Base-by-base conservation (phyloP, 2,113 vertebrate species). In the Heptranchias perlo region DNA sequence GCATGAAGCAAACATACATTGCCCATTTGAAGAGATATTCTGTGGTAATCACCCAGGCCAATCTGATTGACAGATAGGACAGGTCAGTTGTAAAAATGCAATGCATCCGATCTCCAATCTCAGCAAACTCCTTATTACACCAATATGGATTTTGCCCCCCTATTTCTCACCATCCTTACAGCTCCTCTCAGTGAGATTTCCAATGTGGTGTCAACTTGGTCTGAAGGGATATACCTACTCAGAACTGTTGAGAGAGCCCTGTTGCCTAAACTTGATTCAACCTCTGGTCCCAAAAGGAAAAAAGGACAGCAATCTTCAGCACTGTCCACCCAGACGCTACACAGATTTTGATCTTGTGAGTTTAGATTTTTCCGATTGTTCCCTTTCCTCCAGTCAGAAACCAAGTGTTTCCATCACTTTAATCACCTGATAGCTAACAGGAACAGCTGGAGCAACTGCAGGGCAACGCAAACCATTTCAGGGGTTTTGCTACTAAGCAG, bases 21-120 rank as follows among this genome's bases (percentile, higher is more conserved):
- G 89, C 89, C 35, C 21, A 39, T 93, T 93, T 93, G 89, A 93
- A 93, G 89, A 95, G 94, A 95, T 95, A 95, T 69, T 49, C 94
- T 95, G 94, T 69, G 69, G 44, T 69, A 67, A 95, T 28, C 44
- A 95, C 94, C 44, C 65, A 95, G 62, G 47, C 28, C 44, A 49
- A 28, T 69, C 21, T 69, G 89, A 18, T 44, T 69, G 39, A 13
- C 23, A 47, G 39, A 44, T 62, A 67, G 25, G 31, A 52, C 13
- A 69, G 39, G 93, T 69, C 61, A 94, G 62, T 13, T 95, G 89
- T 61, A 31, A 84, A 23, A 18, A 84, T 1, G 86, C 25, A 54
- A 31, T 14, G 25, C 86, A 52, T 47, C 47, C 47, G 11, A 54
- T 7, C n/a, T 93, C 18, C 58, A 21, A 92, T 62, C 31, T 35